Conservation (phyloP, 37 sponge, comb jelly and placozoan species). For the Cladorhizidae sp. region DNA sequence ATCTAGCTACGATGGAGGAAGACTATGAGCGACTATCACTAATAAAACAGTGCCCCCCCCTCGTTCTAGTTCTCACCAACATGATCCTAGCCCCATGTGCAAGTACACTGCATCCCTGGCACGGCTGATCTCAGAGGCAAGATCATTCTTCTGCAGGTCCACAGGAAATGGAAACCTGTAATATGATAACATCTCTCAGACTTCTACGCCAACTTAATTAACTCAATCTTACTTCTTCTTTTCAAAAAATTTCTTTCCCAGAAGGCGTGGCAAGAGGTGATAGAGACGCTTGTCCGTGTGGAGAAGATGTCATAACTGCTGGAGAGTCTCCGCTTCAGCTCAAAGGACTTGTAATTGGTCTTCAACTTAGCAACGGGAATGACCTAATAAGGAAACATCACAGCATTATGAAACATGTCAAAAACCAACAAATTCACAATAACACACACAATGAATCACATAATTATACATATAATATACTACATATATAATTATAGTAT, state of each 20-base stretch:
- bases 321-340: constrained; percentile 63
- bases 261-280: constrained; percentile 58
- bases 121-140: constrained; percentile 48
- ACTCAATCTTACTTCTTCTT: constrained; percentile 77
- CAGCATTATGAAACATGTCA: no score
- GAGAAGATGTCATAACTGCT: constrained; percentile 73
- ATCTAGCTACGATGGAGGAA: no score
- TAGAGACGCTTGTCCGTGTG: constrained; percentile 67
- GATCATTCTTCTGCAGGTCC: constrained; percentile 58
- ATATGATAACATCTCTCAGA: no score
- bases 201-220: no score
- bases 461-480: no score
- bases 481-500: no score
- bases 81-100: constrained; percentile 65
- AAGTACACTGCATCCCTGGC: constrained; percentile 67
- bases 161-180: constrained; percentile 80
- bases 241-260: constrained; percentile 87
- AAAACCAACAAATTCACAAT: no score
- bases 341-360: constrained; percentile 82
- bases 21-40: no score
- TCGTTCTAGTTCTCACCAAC: no score
- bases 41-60: no score
- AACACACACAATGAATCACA: no score
- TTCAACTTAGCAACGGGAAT: constrained; percentile 75
- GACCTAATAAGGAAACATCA: constrained; percentile 40